Evolutionary conservation across 2,888 invertebrate species (phyloP).

Genomic region (Cephus pulcher): DNA sequence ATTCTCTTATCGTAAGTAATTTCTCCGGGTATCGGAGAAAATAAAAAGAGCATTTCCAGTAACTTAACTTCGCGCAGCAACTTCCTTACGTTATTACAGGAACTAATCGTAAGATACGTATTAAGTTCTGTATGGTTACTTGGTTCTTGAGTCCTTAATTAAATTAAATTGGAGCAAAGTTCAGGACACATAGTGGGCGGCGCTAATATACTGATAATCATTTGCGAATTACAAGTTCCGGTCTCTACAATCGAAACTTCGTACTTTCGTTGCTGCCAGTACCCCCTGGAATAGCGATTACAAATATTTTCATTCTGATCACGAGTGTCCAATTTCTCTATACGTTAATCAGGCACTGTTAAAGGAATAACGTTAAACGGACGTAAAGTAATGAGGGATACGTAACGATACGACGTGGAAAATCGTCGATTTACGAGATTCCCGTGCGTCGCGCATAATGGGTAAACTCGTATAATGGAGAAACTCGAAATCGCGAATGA

Average conservation of each 20-base stretch:
- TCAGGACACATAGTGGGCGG: neutral
- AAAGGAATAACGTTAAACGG: neutral
- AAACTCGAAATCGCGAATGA: neutral
- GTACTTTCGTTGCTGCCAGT: neutral
- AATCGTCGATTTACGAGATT: neutral
- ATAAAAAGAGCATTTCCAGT: neutral
- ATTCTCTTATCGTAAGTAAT: neutral
- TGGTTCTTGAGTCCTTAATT: neutral
- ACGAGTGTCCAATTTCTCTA: neutral
- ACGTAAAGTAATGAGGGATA: neutral
- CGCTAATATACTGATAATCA: neutral
- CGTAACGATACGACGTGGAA: neutral
- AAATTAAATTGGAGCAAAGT: neutral
- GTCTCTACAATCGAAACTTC: neutral
- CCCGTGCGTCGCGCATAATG: neutral
- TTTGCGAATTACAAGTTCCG: neutral
- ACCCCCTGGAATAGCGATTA: neutral
- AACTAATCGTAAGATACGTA: neutral
- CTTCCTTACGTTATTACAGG: neutral
- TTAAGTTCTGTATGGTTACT: neutral
- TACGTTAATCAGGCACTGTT: neutral
- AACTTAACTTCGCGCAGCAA: neutral
- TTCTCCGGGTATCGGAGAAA: neutral
- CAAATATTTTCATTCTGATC: neutral
- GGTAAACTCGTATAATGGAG: neutral